Evolutionary conservation across 2,888 invertebrate species (phyloP).

Genomic region (Strigamia maritima): DNA sequence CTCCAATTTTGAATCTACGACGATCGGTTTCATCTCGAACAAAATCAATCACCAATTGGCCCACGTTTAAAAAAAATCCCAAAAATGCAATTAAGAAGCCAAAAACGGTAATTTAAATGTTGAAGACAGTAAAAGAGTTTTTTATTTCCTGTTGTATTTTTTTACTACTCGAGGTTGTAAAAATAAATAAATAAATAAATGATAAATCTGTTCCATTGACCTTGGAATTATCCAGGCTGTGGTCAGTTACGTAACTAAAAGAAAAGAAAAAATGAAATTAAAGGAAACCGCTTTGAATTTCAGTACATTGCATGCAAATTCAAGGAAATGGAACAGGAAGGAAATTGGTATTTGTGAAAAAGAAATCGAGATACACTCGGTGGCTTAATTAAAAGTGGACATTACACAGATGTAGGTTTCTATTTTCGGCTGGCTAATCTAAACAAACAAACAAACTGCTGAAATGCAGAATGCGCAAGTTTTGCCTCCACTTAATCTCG

Average conservation of each 20-base stretch:
- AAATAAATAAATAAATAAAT: neutral
- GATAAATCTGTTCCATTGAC: neutral
- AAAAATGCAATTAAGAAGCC: neutral
- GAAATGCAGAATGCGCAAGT: neutral
- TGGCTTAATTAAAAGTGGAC: neutral
- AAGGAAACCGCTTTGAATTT: neutral
- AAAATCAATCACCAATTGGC: neutral
- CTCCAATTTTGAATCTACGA: neutral
- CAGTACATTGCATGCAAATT: neutral
- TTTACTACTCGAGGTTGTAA: too few species aligned
- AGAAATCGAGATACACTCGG: neutral
- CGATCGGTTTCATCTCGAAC: neutral
- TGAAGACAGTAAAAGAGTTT: neutral
- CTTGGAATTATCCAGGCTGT: neutral
- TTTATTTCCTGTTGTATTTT: neutral
- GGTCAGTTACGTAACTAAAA: neutral
- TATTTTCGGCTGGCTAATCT: neutral
- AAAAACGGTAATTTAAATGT: neutral
- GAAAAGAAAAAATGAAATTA: neutral
- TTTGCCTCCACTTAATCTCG: neutral
- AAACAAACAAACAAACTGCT: neutral
- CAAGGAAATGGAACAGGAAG: constrained; percentile 23
- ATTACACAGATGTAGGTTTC: neutral
- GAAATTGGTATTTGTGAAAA: neutral
- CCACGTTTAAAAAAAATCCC: neutral